Evolutionary conservation across 1,140 invertebrate genomes (phyloP).

Genomic region (Chionoecetes opilio): DNA sequence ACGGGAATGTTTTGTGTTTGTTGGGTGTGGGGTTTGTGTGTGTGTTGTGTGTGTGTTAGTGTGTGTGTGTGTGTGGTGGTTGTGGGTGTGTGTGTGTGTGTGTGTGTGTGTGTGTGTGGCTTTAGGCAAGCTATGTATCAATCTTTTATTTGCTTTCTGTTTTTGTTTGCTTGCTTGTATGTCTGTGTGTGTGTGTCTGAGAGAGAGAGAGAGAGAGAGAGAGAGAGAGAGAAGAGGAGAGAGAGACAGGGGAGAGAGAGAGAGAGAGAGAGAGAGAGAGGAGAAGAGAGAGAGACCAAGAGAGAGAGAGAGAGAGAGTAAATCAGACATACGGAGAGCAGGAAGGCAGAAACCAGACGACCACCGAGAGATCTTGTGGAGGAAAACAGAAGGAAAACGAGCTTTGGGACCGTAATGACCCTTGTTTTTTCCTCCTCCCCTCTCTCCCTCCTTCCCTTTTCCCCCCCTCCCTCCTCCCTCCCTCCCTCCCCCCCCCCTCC

Average conservation of each 20-base stretch:
- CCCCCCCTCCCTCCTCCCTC: neutral
- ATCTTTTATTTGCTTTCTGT: neutral
- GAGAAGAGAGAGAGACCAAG: neutral
- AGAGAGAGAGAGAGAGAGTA: conserved; percentile 10
- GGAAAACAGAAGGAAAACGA: conserved; percentile 20
- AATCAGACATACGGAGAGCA: neutral
- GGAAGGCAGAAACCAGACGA: neutral
- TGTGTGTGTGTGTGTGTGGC: neutral
- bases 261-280: neutral
- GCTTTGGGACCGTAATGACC: neutral
- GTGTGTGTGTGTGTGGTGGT: no score
- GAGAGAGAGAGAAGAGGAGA: conserved; percentile 45
- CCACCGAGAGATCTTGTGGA: neutral
- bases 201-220: conserved; percentile 29
- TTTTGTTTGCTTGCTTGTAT: neutral
- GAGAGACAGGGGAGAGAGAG: conserved; percentile 4
- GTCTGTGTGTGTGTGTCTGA: neutral
- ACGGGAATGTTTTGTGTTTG: no score
- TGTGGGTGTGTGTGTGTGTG: neutral
- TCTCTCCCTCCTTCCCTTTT: neutral
- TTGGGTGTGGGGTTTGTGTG: neutral
- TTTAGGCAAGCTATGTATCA: no score
- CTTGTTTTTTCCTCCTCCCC: neutral
- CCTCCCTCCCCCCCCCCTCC: neutral
- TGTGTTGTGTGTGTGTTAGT: neutral